These are phyloP conservation scores for Cataglyphis altisquamis DNA, from an alignment of 2,888 invertebrate species.

Conservation along the genomic window DNA sequence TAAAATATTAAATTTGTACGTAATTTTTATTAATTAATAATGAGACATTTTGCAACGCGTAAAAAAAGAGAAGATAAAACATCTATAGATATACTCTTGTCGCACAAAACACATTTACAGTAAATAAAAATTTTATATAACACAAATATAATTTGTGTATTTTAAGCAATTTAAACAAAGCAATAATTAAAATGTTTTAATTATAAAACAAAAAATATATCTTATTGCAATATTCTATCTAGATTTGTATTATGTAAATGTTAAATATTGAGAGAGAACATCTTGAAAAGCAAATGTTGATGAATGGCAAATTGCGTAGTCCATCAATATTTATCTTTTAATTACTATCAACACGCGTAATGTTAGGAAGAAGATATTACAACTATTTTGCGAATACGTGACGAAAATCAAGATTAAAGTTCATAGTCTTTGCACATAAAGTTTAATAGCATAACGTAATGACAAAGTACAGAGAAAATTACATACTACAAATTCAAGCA, in stretches of 20 bases:
- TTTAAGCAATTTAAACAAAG: background rate
- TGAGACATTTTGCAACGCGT: background rate
- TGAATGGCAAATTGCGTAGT: background rate
- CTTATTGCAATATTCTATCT: background rate
- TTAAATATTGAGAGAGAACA: background rate
- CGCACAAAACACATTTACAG: background rate
- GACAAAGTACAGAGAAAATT: conserved; percentile 38
- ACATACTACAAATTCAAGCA: conserved; percentile 16
- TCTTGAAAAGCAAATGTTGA: background rate
- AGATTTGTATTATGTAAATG: background rate
- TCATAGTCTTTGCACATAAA: background rate
- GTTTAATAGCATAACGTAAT: conserved; percentile 1
- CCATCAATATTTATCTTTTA: background rate
- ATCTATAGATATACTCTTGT: background rate
- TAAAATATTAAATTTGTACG: conserved; percentile 9
- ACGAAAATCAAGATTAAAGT: conserved; percentile 47
- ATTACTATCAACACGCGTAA: conserved; percentile 10
- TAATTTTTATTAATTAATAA: background rate
- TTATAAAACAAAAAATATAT: background rate
- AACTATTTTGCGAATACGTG: conserved; percentile 21
- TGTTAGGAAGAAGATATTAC: background rate
- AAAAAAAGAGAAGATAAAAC: background rate
- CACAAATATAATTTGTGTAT: background rate
- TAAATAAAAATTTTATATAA: background rate
- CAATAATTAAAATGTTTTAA: background rate